A percentile compares a stretch with the other conserved stretches of the same genome.
phyloP scores from a whole-genome alignment of 1,140 invertebrate genomes.

The Stegodyphus mimosarum region DNA sequence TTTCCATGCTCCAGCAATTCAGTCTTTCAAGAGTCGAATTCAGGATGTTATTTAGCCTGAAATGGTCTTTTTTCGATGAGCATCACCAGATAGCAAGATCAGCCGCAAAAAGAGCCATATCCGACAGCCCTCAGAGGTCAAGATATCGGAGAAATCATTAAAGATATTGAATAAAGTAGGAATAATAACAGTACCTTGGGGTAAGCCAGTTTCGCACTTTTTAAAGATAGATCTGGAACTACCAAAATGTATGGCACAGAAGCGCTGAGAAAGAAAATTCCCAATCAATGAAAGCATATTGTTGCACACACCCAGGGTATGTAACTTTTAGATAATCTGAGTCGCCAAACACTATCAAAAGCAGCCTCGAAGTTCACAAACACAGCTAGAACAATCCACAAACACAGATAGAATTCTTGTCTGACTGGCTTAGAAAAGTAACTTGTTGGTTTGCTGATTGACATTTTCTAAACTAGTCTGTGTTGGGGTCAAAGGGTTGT shows the following conservation, averaged over 20 bases:
- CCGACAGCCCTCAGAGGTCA: neutral
- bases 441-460: neutral
- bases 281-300: conserved; percentile 1
- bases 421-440: neutral
- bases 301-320: neutral
- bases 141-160: conserved; percentile 47
- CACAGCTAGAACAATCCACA: too few relatives aligned
- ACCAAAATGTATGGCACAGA: neutral
- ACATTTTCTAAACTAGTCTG: neutral
- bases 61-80: neutral
- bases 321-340: neutral
- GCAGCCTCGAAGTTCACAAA: too few relatives aligned
- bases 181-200: neutral
- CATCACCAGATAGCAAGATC: neutral
- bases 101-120: neutral
- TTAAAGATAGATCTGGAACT: neutral
- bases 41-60: neutral
- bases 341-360: too few relatives aligned
- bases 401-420: neutral
- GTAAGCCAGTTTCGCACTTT: neutral
- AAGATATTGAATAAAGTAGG: neutral
- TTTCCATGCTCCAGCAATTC: neutral
- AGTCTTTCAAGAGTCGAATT: conserved; percentile 9
- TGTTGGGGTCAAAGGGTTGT: neutral
- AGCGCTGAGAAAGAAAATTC: conserved; percentile 7